Evolutionary conservation across 2,888 invertebrate species (phyloP), one percentile per base, ranked within the genome.

Genomic region (Scaptomyza parva): DNA sequence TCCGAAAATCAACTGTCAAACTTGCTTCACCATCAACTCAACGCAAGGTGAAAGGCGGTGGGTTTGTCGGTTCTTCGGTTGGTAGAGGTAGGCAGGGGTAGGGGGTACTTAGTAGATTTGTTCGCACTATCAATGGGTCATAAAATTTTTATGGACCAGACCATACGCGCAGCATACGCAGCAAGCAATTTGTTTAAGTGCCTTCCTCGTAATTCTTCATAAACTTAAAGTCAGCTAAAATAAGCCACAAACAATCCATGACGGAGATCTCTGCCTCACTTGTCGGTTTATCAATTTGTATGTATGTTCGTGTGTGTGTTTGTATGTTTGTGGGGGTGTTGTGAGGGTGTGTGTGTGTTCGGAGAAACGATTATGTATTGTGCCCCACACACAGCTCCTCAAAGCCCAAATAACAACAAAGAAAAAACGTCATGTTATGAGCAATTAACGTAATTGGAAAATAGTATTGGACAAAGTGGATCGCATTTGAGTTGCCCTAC

Each of bases 61-160:
- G 37, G n/a, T 20, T 17, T 8, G n/a, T 33, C 1, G 18, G 28
- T 6, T 33, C n/a, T n/a, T n/a, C n/a, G 26, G 35, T 3, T 6
- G 8, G 14, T 9, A 33, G 14, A 28, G 9, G 26, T 6, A 8
- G 39, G 17, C 2, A 9, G 17, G 14, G 17, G 17, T 9, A 7
- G 45, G 12, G 33, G 51, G 35, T 17, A 50, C 48, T 59, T 47
- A 45, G 55, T 50, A 59, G 85, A 86, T 90, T 88, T 81, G 85
- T 90, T 90, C 87, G 88, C 90, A 89, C 90, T 91, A 89, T 89
- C 85, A 89, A 89, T 89, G 81, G 89, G 79, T 90, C 90, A 90
- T 91, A 91, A 91, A 90, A 90, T 76, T 90, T 91, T 90, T 90
- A 90, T 90, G 89, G 87, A 80, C 86, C 69, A 66, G 66, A 68